phyloP scores from a whole-genome alignment of 2,888 invertebrate species.

The Meloe dianella region DNA sequence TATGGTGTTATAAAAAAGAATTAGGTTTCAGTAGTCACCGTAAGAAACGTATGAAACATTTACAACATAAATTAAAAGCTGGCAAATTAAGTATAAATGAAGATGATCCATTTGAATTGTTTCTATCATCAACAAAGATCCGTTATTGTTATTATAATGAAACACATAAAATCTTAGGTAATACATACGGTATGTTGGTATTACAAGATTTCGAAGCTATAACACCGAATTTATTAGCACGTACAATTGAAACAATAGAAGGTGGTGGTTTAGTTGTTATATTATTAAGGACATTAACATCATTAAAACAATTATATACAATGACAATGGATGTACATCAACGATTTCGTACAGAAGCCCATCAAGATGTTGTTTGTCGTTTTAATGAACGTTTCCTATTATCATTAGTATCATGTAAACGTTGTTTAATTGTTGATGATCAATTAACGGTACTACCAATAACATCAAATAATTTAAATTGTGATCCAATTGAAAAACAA shows the following conservation, averaged over 20 bases:
- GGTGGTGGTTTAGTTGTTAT: constrained; percentile 83
- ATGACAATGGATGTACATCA: constrained; percentile 99
- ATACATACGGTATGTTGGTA: constrained; percentile 87
- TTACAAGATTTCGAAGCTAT: constrained; percentile 90
- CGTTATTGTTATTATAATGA: constrained; percentile 97
- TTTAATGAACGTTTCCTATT: constrained; percentile 97
- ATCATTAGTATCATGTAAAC: constrained; percentile 84
- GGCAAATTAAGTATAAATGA: constrained; percentile 90
- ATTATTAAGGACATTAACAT: constrained; percentile 82
- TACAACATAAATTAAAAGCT: constrained; percentile 83
- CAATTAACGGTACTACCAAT: constrained; percentile 89
- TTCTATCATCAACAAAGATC: constrained; percentile 94
- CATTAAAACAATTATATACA: constrained; percentile 92
- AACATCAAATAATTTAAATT: constrained; percentile 84
- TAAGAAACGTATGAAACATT: constrained; percentile 86
- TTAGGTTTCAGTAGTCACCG: constrained; percentile 74
- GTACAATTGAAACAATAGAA: constrained; percentile 97
- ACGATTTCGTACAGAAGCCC: constrained; percentile 92
- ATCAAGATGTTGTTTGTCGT: constrained; percentile 87
- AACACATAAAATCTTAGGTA: constrained; percentile 96
- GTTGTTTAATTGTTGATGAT: constrained; percentile 94
- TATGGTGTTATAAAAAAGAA: constrained; percentile 98
- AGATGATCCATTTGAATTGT: constrained; percentile 95
- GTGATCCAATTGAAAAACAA: constrained; percentile 71
- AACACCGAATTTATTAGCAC: constrained; percentile 94